Evolutionary conservation across 2,113 vertebrate species (phyloP).

Genomic region (Oceanites oceanicus): DNA sequence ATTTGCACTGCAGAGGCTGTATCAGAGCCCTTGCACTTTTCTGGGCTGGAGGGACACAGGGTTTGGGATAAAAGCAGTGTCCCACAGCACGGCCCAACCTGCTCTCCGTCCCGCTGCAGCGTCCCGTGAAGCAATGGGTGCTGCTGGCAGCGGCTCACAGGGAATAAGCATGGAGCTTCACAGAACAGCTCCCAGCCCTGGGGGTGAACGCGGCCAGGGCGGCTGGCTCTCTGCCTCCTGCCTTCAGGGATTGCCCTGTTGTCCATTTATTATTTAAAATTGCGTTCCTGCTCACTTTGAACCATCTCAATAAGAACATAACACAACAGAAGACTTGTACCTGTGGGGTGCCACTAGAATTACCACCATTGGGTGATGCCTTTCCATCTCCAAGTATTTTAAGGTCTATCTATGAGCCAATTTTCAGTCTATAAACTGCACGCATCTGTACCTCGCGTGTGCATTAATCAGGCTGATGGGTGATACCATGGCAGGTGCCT

Average conservation of each 20-base stretch:
- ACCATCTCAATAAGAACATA: background rate
- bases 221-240: background rate
- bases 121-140: background rate
- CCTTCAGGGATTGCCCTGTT: background rate
- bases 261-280: background rate
- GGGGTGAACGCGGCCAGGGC: accelerated
- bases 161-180: background rate
- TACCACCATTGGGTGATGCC: background rate
- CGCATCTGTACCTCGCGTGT: background rate
- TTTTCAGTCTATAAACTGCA: background rate
- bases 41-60: background rate
- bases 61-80: background rate
- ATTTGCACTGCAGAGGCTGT: background rate
- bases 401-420: background rate
- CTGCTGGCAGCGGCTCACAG: background rate
- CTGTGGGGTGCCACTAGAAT: background rate
- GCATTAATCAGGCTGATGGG: background rate
- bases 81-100: accelerated
- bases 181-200: background rate
- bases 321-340: background rate
- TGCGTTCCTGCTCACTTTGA: background rate
- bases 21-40: background rate
- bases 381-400: background rate
- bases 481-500: background rate
- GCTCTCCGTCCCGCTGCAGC: background rate